phyloP scores from a whole-genome alignment of 2,888 invertebrate species.

The Drosophila rubida region DNA sequence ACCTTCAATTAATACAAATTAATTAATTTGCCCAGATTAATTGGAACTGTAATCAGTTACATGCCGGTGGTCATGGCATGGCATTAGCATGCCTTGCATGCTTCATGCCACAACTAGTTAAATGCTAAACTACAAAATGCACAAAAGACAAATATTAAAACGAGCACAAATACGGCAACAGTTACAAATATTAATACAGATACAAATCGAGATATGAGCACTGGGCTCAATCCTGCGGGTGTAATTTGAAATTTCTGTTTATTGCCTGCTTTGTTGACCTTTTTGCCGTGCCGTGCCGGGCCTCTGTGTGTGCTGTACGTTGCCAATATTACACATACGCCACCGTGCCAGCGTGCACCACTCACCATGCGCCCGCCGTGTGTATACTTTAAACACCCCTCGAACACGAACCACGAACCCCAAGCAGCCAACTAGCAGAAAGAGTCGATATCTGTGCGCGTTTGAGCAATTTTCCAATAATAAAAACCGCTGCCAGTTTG shows the following conservation, averaged over 20 bases:
- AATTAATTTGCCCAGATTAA: constrained; percentile 16
- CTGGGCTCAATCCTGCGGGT: constrained; percentile 38
- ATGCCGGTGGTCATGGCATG: background rate
- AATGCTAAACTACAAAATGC: constrained; percentile 30
- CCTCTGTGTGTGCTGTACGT: constrained; percentile 6
- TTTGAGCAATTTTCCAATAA: constrained; percentile 57
- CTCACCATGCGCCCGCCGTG: background rate
- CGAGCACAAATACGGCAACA: constrained; percentile 5
- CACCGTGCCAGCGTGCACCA: background rate
- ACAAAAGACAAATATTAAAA: constrained; percentile 8
- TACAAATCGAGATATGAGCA: constrained; percentile 6
- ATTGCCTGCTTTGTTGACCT: constrained; percentile 43
- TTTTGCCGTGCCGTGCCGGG: constrained; percentile 20
- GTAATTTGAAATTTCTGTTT: constrained; percentile 53
- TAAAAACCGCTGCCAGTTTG: constrained; percentile 39
- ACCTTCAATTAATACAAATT: constrained; percentile 30
- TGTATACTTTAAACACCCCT: constrained; percentile 12
- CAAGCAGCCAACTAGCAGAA: constrained; percentile 9
- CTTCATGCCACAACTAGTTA: constrained; percentile 8
- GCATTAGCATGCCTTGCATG: constrained; percentile 11
- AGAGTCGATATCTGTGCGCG: constrained; percentile 42
- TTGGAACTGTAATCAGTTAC: constrained; percentile 9
- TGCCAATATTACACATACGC: constrained; percentile 36
- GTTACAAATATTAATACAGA: constrained; percentile 13
- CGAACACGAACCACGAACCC: background rate